Evolutionary conservation across 2,113 vertebrate genomes (phyloP), one percentile per base, ranked within the genome.

Genomic region (Recurvirostra avosetta): DNA sequence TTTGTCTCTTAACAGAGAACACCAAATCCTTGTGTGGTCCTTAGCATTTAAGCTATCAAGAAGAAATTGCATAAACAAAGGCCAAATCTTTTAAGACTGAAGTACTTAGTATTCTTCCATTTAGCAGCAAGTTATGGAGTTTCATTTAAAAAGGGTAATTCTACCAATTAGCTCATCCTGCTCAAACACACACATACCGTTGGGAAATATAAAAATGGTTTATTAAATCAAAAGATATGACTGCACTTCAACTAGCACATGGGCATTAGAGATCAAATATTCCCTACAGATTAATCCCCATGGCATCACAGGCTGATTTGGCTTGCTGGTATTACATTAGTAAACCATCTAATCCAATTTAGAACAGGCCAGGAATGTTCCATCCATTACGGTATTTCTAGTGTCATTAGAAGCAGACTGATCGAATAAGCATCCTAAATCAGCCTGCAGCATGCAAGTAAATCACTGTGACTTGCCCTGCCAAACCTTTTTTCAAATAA

Each of bases 331-430:
- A 98, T 98, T 95, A 94, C 96, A 97, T 98, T 98, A 97, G 97
- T 96, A 96, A 97, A 96, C 94, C 96, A 97, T 96, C 96, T 97
- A 97, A 98, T 97, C 94, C 96, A 98, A 98, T 98, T 98, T 98
- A 96, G 95, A 90, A 82, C 93, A 97, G 90, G 79, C 85, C 94
- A 93, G 92, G 91, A 97, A 97, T 94, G 97, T 95, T 98, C 88
- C 96, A 97, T 97, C 97, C 97, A 98, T 98, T 97, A 97, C 1
- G 4, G 92, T 76, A 94, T 96, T 97, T 96, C 92, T 88, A 86
- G 95, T 79, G 90, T 97, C 96, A 97, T 98, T 98, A 97, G 97
- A 92, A 95, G 95, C 94, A 97, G 96, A 97, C 96, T 96, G 97
- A 97, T 97, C 30, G 38, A 97, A 98, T 97, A 96, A 97, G 94